These are phyloP conservation scores for Coranthus polyacanthus DNA, from an alignment of 2,797 vertebrate species.

Conservation along the genomic window DNA sequence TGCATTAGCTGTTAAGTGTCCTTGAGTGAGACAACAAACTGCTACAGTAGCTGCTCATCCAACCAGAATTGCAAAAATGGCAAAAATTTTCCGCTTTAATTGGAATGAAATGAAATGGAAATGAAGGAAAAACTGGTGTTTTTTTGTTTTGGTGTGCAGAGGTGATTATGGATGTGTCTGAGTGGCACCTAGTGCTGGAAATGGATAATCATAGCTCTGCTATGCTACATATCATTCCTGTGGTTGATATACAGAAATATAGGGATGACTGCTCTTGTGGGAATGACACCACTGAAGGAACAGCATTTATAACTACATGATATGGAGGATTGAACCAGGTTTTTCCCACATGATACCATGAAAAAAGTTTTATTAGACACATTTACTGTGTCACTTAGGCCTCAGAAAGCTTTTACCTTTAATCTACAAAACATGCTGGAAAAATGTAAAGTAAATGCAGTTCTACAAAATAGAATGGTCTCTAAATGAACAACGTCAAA, in stretches of 20 bases:
- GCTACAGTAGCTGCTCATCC: slow-evolving; percentile 38
- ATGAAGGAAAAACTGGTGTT: slow-evolving; percentile 21
- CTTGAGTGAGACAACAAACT: slow-evolving; percentile 48
- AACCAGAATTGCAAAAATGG: too few relatives aligned
- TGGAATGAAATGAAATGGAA: too few relatives aligned
- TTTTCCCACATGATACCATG: slow-evolving; percentile 26
- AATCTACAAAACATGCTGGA: too few relatives aligned
- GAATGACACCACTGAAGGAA: slow-evolving; percentile 17
- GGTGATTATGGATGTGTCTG: slow-evolving; percentile 57
- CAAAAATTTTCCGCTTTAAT: slow-evolving; percentile 42
- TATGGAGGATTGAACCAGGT: slow-evolving; percentile 14
- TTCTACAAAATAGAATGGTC: background rate
- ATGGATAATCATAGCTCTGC: slow-evolving; percentile 59
- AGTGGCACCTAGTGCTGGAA: slow-evolving; percentile 51
- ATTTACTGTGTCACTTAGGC: background rate
- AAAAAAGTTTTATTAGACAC: slow-evolving; percentile 22
- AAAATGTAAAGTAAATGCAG: too few relatives aligned
- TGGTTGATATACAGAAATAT: slow-evolving; percentile 50
- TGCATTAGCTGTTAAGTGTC: slow-evolving; percentile 33
- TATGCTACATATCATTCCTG: slow-evolving; percentile 43
- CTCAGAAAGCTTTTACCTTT: background rate
- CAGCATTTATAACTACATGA: slow-evolving; percentile 15
- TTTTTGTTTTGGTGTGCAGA: slow-evolving; percentile 54
- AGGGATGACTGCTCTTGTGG: slow-evolving; percentile 7
- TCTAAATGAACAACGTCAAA: background rate